Evolutionary conservation across 2,797 vertebrate species (phyloP).

Genomic region (Semaprochilodus insignis): DNA sequence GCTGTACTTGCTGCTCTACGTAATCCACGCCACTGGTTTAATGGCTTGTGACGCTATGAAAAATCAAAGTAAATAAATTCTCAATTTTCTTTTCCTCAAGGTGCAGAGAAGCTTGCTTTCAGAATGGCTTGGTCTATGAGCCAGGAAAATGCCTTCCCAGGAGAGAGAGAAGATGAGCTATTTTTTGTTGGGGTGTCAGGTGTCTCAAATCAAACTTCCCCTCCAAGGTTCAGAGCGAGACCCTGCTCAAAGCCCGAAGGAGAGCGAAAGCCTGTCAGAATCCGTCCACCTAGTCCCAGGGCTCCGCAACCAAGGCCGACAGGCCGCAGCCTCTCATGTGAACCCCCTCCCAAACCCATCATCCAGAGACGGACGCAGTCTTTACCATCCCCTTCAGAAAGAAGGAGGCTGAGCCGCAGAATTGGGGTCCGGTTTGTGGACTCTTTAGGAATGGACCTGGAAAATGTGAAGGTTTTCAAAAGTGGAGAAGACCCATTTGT

Average conservation of each 20-base stretch:
- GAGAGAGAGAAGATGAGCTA: conserved; percentile 60
- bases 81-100: conserved; percentile 52
- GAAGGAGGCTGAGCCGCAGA: conserved; percentile 73
- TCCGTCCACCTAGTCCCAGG: conserved; percentile 64
- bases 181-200: conserved; percentile 57
- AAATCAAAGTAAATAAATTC: conserved; percentile 10
- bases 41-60: not conserved
- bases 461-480: conserved; percentile 89
- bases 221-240: conserved; percentile 57
- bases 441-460: conserved; percentile 90
- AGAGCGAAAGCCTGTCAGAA: conserved; percentile 65
- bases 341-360: conserved; percentile 86
- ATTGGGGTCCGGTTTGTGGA: conserved; percentile 92
- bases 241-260: conserved; percentile 52
- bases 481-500: conserved; percentile 88
- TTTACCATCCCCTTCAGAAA: conserved; percentile 83
- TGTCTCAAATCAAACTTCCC: conserved; percentile 44
- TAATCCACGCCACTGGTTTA: not conserved
- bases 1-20: not conserved
- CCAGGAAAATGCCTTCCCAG: conserved; percentile 68
- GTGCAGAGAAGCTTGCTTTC: conserved; percentile 60
- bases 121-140: conserved; percentile 73
- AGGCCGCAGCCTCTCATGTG: conserved; percentile 73
- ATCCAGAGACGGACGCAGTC: conserved; percentile 86
- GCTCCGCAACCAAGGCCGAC: conserved; percentile 37